Evolutionary conservation across 2,113 vertebrate species (phyloP).

Genomic region (Dromas ardeola): DNA sequence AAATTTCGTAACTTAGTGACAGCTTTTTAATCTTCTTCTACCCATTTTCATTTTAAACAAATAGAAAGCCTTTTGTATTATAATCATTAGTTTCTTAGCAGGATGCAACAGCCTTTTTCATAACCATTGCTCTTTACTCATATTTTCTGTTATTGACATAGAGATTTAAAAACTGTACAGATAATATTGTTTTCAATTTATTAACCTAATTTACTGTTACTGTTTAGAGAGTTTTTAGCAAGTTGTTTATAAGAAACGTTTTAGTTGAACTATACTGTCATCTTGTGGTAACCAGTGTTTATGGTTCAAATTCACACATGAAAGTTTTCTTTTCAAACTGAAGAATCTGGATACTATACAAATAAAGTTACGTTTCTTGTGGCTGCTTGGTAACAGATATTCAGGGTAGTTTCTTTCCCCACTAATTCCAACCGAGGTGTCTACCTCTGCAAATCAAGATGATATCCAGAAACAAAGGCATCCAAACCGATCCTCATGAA

Average conservation of each 20-base stretch:
- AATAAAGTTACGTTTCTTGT: neutral
- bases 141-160: neutral
- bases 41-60: neutral
- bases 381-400: neutral
- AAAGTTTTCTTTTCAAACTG: neutral
- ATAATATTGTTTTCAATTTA: neutral
- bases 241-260: neutral
- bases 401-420: neutral
- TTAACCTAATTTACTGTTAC: neutral
- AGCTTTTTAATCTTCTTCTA: neutral
- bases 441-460: neutral
- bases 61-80: neutral
- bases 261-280: constrained; percentile 38
- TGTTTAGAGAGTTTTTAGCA: neutral
- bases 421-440: neutral
- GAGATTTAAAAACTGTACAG: neutral
- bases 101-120: neutral
- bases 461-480: neutral
- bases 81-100: neutral
- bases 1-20: neutral
- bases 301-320: neutral
- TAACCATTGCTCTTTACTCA: neutral
- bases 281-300: neutral
- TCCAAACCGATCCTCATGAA: neutral
- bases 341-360: neutral